A percentile compares a stretch with the other conserved stretches of the same genome.
Conservation (phyloP, 2,888 invertebrate species). For the Tipula lateralis region DNA sequence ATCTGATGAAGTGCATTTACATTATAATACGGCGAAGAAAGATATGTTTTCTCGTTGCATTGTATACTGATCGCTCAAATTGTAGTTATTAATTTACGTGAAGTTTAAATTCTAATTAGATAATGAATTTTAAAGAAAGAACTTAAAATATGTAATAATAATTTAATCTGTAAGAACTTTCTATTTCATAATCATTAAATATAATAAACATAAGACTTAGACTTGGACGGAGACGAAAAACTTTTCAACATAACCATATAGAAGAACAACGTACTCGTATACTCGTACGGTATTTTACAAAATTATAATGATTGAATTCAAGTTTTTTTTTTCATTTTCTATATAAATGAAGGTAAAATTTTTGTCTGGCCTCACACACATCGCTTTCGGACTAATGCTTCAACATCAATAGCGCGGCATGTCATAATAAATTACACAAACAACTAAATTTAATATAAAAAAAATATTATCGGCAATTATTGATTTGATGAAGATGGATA, state of each 20-base stretch:
- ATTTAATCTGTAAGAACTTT: not conserved
- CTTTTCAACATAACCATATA: not conserved
- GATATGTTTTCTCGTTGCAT: not conserved
- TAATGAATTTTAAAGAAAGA: not conserved
- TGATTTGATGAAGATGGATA: not conserved
- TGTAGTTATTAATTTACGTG: not conserved
- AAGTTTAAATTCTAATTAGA: not conserved
- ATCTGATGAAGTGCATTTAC: not conserved
- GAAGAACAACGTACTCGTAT: too few relatives aligned
- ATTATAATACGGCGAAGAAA: not conserved
- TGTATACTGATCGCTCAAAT: not conserved
- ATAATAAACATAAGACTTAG: not conserved
- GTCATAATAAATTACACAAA: not conserved
- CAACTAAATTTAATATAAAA: not conserved
- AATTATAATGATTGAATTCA: not conserved
- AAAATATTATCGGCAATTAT: not conserved
- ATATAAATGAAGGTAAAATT: not conserved
- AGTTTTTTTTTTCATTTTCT: not conserved
- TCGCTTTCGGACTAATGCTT: not conserved
- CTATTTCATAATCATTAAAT: constrained; percentile 11
- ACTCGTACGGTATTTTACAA: not conserved
- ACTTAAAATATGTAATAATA: not conserved
- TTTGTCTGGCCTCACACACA: not conserved
- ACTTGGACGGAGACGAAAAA: not conserved
- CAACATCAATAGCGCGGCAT: not conserved